Evolutionary conservation across 2,797 vertebrate genomes (phyloP).

Genomic region (Poecilia wingei): DNA sequence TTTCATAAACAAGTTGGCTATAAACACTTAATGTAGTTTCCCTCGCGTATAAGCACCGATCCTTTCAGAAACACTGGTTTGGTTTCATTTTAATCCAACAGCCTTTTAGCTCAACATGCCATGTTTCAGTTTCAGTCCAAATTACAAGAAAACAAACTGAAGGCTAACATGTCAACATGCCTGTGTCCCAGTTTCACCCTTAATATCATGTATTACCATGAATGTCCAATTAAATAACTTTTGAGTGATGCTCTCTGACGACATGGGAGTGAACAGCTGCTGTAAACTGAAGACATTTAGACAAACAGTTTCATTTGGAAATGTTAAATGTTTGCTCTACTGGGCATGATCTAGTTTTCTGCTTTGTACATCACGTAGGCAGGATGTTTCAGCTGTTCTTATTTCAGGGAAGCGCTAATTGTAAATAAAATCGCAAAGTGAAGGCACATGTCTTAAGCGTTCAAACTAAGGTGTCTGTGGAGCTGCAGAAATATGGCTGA

Average conservation of each 20-base stretch:
- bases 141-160: slow-evolving; percentile 1
- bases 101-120: neutral
- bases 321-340: neutral
- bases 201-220: neutral
- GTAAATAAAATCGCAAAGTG: neutral
- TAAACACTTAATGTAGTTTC: slow-evolving; percentile 30
- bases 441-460: neutral
- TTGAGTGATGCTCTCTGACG: neutral
- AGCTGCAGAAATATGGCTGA: neutral
- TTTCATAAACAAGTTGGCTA: slow-evolving; percentile 51
- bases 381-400: neutral
- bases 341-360: neutral
- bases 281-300: neutral
- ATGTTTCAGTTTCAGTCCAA: neutral
- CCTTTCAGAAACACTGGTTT: slow-evolving; percentile 17
- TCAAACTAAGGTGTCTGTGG: neutral
- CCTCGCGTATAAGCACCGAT: slow-evolving; percentile 32
- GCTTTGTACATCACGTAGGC: neutral
- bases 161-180: neutral
- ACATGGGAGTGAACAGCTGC: neutral
- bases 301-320: neutral
- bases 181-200: slow-evolving; percentile 2
- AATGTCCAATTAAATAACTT: neutral
- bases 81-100: neutral
- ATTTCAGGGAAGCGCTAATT: neutral